Percentiles rank a stretch among this genome's conserved stretches.
Evolutionary conservation across 2,888 invertebrate species (phyloP).

Genomic region (Drosophila gaucha): DNA sequence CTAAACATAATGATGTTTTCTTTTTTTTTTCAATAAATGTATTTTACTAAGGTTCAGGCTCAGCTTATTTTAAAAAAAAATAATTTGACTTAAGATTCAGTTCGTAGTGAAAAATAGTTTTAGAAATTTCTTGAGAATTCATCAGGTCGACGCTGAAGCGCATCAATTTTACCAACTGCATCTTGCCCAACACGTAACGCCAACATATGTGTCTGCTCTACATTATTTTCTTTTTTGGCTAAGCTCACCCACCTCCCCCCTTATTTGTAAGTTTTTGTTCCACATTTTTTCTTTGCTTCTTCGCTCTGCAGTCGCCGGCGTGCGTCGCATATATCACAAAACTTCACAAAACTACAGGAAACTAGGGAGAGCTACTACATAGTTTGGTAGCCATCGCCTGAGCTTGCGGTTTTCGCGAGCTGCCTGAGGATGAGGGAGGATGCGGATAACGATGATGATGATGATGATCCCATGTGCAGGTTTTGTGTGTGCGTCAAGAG

Average conservation of each 20-base stretch:
- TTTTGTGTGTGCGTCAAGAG: constrained; percentile 16
- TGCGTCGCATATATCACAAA: constrained; percentile 75
- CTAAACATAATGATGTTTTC: no score
- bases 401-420: constrained; percentile 64
- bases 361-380: constrained; percentile 19
- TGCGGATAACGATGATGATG: constrained; percentile 10
- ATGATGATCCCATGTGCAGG: constrained; percentile 59
- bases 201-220: constrained; percentile 39
- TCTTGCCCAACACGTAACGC: constrained; percentile 19
- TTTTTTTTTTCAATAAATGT: no score
- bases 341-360: constrained; percentile 28
- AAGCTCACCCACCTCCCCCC: constrained; percentile 17
- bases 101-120: no score
- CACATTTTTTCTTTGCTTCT: constrained; percentile 34
- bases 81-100: no score
- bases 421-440: constrained; percentile 42
- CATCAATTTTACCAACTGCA: constrained; percentile 15
- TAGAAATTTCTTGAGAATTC: constrained; percentile 1
- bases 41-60: no score
- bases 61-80: no score
- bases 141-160: constrained; percentile 20
- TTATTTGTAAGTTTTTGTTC: constrained; percentile 60
- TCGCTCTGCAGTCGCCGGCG: constrained; percentile 49
- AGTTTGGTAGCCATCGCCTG: constrained; percentile 20
- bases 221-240: constrained; percentile 7